A percentile compares a stretch with the other conserved stretches of the same genome.
phyloP scores from a whole-genome alignment of 2,797 vertebrate species.

The Muscicapa comitata region DNA sequence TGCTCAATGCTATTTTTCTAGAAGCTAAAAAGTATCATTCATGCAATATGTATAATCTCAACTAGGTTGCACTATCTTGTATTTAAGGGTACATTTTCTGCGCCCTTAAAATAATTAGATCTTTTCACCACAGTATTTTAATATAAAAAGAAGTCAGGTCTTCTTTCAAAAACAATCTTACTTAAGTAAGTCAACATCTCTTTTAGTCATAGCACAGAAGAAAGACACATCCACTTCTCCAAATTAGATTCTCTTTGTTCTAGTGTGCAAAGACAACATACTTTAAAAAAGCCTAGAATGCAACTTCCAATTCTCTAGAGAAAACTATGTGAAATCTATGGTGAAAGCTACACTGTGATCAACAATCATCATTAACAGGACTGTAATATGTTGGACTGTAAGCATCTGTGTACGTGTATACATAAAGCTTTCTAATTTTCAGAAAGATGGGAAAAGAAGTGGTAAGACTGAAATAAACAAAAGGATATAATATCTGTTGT shows the following conservation, averaged over 20 bases:
- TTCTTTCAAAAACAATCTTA: not conserved
- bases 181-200: not conserved
- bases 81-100: not conserved
- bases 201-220: not conserved
- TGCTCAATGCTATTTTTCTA: not conserved
- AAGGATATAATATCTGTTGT: not conserved
- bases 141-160: not conserved
- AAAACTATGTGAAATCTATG: not conserved
- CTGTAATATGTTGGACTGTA: not conserved
- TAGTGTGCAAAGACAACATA: not conserved
- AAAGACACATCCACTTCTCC: not conserved
- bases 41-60: not conserved
- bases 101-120: not conserved
- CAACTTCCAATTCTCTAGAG: not conserved
- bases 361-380: not conserved
- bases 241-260: not conserved
- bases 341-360: not conserved
- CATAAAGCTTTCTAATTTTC: not conserved
- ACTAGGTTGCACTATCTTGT: not conserved
- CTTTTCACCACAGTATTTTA: not conserved
- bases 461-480: not conserved
- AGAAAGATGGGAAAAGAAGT: not conserved
- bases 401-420: fast-evolving
- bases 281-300: not conserved
- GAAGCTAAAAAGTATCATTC: not conserved